phyloP scores from a whole-genome alignment of 2,113 vertebrate species.

The Crotalus tigris region DNA sequence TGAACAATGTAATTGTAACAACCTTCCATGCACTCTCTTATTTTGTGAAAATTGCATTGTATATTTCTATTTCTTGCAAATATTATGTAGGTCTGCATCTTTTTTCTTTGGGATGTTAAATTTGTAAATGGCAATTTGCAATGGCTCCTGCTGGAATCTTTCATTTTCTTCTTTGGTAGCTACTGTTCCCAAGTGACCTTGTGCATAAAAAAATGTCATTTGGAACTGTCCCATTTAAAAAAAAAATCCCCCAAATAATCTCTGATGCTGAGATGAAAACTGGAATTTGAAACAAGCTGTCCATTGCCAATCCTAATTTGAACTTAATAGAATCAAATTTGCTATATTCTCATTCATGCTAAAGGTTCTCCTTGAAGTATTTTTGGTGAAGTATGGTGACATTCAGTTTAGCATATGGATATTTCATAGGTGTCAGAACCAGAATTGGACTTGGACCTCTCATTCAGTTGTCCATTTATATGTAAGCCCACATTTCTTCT shows the following conservation, averaged over 20 bases:
- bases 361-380: neutral
- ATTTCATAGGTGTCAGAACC: neutral
- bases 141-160: neutral
- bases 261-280: neutral
- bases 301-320: neutral
- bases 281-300: neutral
- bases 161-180: neutral
- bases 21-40: neutral
- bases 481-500: neutral
- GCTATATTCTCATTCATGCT: neutral
- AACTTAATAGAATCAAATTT: neutral
- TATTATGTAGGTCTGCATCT: neutral
- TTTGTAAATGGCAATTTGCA: neutral
- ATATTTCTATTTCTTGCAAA: neutral
- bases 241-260: neutral
- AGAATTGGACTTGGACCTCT: neutral
- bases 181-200: neutral
- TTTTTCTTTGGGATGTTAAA: neutral
- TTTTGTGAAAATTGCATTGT: neutral
- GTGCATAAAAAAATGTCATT: neutral
- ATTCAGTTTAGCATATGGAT: neutral
- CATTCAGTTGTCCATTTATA: neutral
- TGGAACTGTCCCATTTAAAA: neutral
- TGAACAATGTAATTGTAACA: neutral
- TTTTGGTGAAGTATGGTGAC: neutral